Conservation (phyloP, 2,797 vertebrate species). For the Premnoplex brunnescens region DNA sequence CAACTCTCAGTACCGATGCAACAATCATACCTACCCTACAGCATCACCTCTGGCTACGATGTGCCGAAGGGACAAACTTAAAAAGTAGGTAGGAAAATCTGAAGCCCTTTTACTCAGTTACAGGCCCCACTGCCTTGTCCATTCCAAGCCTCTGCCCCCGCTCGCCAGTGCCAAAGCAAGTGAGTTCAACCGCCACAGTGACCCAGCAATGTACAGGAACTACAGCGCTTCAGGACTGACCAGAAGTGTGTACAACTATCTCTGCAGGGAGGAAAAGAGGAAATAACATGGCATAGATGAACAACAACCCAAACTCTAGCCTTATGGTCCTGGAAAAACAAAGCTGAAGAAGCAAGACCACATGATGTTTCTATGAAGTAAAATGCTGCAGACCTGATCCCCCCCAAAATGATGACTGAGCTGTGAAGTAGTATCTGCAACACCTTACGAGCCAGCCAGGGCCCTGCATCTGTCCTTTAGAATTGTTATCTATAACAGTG, state of each 20-base stretch:
- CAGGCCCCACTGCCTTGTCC: background rate
- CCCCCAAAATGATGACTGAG: background rate
- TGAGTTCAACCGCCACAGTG: background rate
- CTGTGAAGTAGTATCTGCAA: background rate
- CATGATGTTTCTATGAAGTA: fast-evolving
- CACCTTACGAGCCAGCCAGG: background rate
- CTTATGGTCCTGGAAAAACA: background rate
- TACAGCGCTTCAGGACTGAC: background rate
- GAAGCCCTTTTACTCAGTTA: background rate
- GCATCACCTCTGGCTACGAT: background rate
- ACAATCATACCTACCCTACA: background rate
- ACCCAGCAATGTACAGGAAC: fast-evolving
- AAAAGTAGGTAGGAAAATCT: background rate
- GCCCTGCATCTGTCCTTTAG: background rate
- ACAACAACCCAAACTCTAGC: background rate
- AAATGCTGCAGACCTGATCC: background rate
- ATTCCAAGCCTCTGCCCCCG: background rate
- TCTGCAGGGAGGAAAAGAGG: background rate
- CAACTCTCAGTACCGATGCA: fast-evolving
- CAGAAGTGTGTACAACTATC: fast-evolving
- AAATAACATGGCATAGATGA: background rate
- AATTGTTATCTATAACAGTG: background rate
- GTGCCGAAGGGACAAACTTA: background rate
- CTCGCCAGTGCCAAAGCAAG: background rate
- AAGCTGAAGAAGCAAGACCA: background rate